Conservation (phyloP, 2,113 vertebrate genomes). For the Axis porcinus region DNA sequence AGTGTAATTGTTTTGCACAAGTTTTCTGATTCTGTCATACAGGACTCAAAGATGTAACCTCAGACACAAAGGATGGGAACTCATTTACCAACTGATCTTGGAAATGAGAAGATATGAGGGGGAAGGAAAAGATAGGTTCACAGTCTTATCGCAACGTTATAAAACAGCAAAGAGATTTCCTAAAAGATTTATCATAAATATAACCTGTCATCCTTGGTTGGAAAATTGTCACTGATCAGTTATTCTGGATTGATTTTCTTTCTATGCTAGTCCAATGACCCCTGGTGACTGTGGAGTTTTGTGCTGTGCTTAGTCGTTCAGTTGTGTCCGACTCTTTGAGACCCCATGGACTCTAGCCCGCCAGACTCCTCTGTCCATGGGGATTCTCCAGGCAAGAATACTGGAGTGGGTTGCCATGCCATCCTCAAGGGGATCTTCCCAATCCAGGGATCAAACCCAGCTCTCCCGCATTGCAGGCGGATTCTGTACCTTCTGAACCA, state of each 20-base stretch:
- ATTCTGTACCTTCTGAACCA: neutral
- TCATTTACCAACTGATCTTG: neutral
- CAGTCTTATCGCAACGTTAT: neutral
- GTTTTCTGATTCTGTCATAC: neutral
- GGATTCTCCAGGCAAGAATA: neutral
- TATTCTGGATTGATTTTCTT: neutral
- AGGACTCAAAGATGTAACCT: neutral
- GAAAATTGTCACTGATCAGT: neutral
- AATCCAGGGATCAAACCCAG: neutral
- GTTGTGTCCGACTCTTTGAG: neutral
- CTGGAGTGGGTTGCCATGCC: neutral
- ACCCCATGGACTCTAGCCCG: neutral
- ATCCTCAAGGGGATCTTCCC: neutral
- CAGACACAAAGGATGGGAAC: neutral
- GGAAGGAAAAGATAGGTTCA: neutral
- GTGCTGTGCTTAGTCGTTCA: neutral
- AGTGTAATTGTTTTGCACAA: neutral
- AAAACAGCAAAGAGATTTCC: neutral
- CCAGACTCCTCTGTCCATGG: neutral
- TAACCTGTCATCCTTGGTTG: neutral
- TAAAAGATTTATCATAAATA: neutral
- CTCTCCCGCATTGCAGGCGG: neutral
- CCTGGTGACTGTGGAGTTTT: neutral
- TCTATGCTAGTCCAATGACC: neutral
- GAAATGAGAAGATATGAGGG: neutral